phyloP scores from a whole-genome alignment of 1,140 invertebrate genomes.

The Aleiodes sp. region DNA sequence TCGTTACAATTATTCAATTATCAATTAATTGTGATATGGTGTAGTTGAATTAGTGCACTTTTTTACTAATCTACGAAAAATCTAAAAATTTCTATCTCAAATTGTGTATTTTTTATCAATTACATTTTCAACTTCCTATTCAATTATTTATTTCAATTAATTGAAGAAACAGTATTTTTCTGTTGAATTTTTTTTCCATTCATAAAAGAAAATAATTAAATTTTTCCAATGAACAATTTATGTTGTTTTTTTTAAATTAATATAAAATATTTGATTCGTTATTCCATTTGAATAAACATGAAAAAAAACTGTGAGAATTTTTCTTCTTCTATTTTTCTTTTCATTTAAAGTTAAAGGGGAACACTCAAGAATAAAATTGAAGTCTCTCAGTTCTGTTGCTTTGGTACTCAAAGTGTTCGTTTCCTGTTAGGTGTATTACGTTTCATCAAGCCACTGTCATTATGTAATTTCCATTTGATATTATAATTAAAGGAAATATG shows the following conservation, averaged over 20 bases:
- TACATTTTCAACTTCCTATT: constrained; percentile 12
- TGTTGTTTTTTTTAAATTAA: neutral
- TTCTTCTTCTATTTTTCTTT: no score
- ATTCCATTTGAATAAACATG: no score
- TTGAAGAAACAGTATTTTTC: neutral
- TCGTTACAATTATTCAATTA: no score
- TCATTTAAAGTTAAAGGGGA: neutral
- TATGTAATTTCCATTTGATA: constrained; percentile 26
- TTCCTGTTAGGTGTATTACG: constrained; percentile 30
- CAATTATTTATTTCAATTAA: neutral
- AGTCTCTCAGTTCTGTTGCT: neutral
- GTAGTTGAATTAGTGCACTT: neutral
- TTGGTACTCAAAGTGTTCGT: constrained; percentile 30
- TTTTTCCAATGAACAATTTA: neutral
- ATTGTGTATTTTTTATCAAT: neutral
- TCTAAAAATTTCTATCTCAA: neutral
- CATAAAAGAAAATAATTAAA: no score
- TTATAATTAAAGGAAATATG: neutral
- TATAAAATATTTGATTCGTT: neutral
- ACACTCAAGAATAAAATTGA: neutral
- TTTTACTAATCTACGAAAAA: no score
- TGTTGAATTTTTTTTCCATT: neutral
- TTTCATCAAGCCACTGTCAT: constrained; percentile 23
- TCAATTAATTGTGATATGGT: neutral
- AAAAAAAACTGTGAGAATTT: no score